phyloP scores from a whole-genome alignment of 2,888 invertebrate species.

The Zhuqinia jingwanae region DNA sequence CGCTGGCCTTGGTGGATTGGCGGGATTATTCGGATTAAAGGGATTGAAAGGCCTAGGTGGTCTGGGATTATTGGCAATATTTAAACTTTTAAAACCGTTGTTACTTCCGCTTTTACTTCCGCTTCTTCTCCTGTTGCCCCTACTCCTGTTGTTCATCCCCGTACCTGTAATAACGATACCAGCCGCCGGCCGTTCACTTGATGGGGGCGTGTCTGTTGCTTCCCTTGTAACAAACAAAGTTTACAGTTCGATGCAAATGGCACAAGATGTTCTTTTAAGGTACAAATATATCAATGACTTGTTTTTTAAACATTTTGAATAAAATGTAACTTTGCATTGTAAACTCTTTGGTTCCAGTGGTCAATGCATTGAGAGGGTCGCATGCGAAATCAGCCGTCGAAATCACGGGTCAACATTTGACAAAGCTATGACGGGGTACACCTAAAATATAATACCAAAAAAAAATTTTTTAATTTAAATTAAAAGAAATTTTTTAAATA shows the following conservation, averaged over 20 bases:
- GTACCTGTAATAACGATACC: conserved; percentile 77
- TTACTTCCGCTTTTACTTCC: conserved; percentile 76
- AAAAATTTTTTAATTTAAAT: too few relatives aligned
- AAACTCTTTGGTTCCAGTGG: too few relatives aligned
- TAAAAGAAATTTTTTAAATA: too few relatives aligned
- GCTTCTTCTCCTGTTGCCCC: conserved; percentile 73
- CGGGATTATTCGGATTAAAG: conserved; percentile 73
- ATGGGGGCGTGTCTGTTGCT: conserved; percentile 59
- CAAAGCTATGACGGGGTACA: conserved; percentile 76
- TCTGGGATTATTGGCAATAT: conserved; percentile 74
- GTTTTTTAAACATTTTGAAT: too few relatives aligned
- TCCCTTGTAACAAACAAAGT: conserved; percentile 74
- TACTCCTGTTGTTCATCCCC: conserved; percentile 77
- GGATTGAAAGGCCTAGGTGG: conserved; percentile 73
- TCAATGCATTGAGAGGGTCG: conserved; percentile 77
- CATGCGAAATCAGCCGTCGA: conserved; percentile 76
- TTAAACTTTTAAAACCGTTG: conserved; percentile 77
- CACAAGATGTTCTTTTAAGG: conserved; percentile 78
- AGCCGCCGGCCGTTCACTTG: conserved; percentile 64
- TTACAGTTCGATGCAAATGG: conserved; percentile 74
- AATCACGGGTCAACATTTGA: conserved; percentile 75
- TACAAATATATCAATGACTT: too few relatives aligned
- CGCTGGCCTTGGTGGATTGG: conserved; percentile 71
- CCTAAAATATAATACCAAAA: too few relatives aligned
- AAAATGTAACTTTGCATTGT: too few relatives aligned